These are phyloP conservation scores for Ennomos quercinarius DNA, from an alignment of 2,888 invertebrate species.

Conservation along the genomic window DNA sequence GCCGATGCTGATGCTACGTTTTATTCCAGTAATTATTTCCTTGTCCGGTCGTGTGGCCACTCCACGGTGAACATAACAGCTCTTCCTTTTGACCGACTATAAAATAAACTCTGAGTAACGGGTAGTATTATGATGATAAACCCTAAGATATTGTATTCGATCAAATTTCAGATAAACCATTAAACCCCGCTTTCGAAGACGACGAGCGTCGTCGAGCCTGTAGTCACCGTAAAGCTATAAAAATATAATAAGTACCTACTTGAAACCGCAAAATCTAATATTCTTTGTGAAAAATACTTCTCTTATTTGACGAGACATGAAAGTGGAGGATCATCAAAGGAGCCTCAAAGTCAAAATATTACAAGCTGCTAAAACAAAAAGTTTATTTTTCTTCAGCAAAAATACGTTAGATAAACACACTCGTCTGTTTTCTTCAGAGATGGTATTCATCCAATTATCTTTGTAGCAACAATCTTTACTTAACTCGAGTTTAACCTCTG, in stretches of 20 bases:
- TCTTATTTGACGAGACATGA: conserved; percentile 19
- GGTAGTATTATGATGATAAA: neutral
- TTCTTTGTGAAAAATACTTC: conserved; percentile 24
- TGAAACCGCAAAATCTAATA: conserved; percentile 20
- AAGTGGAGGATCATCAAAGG: conserved; percentile 9
- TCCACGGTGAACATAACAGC: no score
- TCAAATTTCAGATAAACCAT: conserved; percentile 11
- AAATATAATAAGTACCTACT: conserved; percentile 16
- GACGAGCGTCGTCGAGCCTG: conserved; percentile 8
- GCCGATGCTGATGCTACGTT: conserved; percentile 13
- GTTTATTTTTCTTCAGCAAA: conserved; percentile 6
- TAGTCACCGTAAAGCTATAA: conserved; percentile 10
- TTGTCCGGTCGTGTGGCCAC: conserved; percentile 2
- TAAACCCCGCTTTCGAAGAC: conserved; percentile 9
- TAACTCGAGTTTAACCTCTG: no score
- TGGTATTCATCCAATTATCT: conserved; percentile 13
- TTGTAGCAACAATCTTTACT: neutral
- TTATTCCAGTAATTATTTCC: conserved; percentile 24
- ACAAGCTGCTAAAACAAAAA: conserved; percentile 11
- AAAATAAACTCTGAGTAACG: no score
- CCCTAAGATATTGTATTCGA: neutral
- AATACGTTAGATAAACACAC: conserved; percentile 8
- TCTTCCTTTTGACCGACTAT: no score
- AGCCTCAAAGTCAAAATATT: conserved; percentile 9
- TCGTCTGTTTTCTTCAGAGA: conserved; percentile 7